A percentile compares a stretch with the other conserved stretches of the same genome.
These are phyloP conservation scores for Aphidius ervi DNA, from an alignment of 1,140 invertebrate genomes.

Conservation along the genomic window DNA sequence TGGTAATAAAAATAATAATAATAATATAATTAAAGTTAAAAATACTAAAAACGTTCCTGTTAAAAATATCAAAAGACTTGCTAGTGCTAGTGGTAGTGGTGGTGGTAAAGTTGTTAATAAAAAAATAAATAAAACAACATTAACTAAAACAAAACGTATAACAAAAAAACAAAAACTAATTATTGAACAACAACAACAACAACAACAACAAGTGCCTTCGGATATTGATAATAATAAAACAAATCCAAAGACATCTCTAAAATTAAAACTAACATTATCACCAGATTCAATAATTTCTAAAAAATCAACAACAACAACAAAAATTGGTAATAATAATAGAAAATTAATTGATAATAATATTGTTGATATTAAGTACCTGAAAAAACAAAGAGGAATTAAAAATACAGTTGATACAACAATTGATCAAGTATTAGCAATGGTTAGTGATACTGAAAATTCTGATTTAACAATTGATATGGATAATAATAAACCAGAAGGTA, in stretches of 20 bases:
- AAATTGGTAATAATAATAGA: slow-evolving; percentile 26
- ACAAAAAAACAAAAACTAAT: too few relatives aligned
- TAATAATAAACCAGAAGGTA: slow-evolving; percentile 27
- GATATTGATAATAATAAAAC: slow-evolving; percentile 17
- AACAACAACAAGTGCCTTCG: slow-evolving; percentile 6
- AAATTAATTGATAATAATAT: slow-evolving; percentile 15
- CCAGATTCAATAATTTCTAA: slow-evolving; percentile 30
- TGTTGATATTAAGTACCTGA: slow-evolving; percentile 15
- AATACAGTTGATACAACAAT: slow-evolving; percentile 46
- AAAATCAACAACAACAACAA: slow-evolving; percentile 22
- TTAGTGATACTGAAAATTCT: slow-evolving; percentile 38
- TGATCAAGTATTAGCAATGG: slow-evolving; percentile 48
- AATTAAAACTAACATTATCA: slow-evolving; percentile 23
- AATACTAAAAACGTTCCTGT: slow-evolving; percentile 41
- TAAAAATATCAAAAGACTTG: slow-evolving; percentile 38
- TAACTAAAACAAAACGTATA: too few relatives aligned
- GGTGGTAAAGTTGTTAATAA: slow-evolving; percentile 29
- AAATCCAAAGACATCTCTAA: slow-evolving; percentile 36
- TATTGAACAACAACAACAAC: slow-evolving; percentile 18
- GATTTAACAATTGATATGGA: slow-evolving; percentile 25
- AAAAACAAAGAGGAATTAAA: slow-evolving; percentile 30
- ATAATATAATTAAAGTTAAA: slow-evolving; percentile 44
- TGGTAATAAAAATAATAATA: slow-evolving; percentile 38
- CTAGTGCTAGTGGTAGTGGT: slow-evolving; percentile 32
- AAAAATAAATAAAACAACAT: too few relatives aligned